Evolutionary conservation across 2,113 vertebrate genomes (phyloP), one percentile per base, ranked within the genome.

Genomic region (Apeltes quadracus): DNA sequence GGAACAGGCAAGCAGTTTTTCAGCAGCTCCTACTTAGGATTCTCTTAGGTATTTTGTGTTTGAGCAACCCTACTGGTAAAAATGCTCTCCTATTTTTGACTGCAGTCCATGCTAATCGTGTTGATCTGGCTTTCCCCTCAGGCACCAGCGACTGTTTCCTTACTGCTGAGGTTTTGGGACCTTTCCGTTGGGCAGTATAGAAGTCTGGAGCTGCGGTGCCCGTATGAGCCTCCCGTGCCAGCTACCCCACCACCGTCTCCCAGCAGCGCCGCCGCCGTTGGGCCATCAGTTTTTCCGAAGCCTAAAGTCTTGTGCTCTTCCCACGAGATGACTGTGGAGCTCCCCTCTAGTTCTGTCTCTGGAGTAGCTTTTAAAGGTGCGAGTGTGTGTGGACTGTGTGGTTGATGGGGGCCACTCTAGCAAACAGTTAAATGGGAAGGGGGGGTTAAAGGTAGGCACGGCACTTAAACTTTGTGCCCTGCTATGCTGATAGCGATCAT

Each of bases 101-200:
- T 34, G 11, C 13, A 32, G 32, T 14, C 69, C 1, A 14, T 75
- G 51, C 11, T 44, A 11, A 36, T 58, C 43, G 48, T 62, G 68
- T 75, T 72, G 36, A 69, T 68, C 29, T 69, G 4, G 59, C 38
- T 62, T 53, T 78, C 50, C 64, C 43, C 78, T 20, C 58, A 93
- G 93, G 67, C 75, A 76, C 75, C 86, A 27, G 76, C 69, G 0
- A 64, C 78, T 5, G 32, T 87, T 48, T 88, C 86, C 5, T 72
- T 93, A 55, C 74, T 68, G 13, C 9, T 94, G 59, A 89, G 77
- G 64, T 92, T 89, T 77, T 92, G 88, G 91, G 89, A 93, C 50
- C 4, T 54, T 15, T 64, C 59, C 22, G 12, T 61, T 11, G 27
- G 11, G 0, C 76, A 77, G 59, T 84, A 89, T 7, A 76, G 73